Conservation (phyloP, 1,140 invertebrate species). For the Telenomus remus region DNA sequence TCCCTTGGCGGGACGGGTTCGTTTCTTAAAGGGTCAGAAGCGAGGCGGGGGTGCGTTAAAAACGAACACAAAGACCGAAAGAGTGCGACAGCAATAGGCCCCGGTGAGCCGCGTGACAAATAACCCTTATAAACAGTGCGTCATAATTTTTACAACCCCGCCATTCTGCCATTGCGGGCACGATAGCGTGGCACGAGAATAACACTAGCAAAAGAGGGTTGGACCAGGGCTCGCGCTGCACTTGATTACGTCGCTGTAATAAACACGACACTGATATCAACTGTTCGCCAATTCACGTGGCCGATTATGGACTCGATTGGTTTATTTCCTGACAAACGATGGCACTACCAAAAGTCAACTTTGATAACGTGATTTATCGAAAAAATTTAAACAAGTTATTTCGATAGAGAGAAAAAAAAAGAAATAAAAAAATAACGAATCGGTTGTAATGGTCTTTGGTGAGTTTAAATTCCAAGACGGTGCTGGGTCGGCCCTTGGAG, state of each 20-base stretch:
- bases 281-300: constrained; percentile 57
- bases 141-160: constrained; percentile 64
- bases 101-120: constrained; percentile 68
- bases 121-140: constrained; percentile 73
- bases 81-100: constrained; percentile 16
- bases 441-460: no score
- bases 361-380: constrained; percentile 51
- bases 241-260: constrained; percentile 73
- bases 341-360: constrained; percentile 36
- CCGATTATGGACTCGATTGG: constrained; percentile 50
- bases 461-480: constrained; percentile 16
- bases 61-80: constrained; percentile 15
- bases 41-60: constrained; percentile 17
- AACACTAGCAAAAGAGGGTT: constrained; percentile 50
- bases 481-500: neutral
- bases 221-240: constrained; percentile 54
- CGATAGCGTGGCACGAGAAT: constrained; percentile 69
- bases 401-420: no score
- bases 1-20: constrained; percentile 35
- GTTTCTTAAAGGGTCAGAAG: constrained; percentile 44
- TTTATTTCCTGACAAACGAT: constrained; percentile 48
- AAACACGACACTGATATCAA: constrained; percentile 73
- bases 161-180: constrained; percentile 51
- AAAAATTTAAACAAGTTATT: no score
- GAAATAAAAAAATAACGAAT: no score